Base-by-base conservation (phyloP, 2,888 invertebrate genomes). In the Isotomurus palustris region DNA sequence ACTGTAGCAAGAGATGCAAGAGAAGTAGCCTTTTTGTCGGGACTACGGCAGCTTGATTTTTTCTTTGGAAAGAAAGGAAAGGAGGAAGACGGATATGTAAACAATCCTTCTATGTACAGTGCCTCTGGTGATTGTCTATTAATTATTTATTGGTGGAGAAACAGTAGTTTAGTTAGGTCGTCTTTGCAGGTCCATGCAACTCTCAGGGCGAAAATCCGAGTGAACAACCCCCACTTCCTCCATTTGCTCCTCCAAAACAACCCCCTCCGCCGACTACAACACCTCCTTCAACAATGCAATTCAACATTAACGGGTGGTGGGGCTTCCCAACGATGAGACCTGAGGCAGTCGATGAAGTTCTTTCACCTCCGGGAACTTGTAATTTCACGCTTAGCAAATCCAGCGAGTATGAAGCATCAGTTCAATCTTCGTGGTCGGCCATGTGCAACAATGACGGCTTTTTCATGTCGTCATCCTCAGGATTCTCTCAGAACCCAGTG, bases 11-110 rank as follows among this genome's bases (percentile, higher is more conserved):
- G 24, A 2, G 17, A 28, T 35, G 35, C 53, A 2, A 45, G 35
- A 36, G 45, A 44, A 21, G 4, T 53, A 24, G 53, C 53, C 3
- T 53, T 25, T 45, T 8, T 10, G 12, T 19, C 32, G 19, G 53
- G 27, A n/a, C 17, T 53, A 2, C 24, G 36, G 36, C 44, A 41
- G 21, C n/a, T 53, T 5, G 22, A 43, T 4, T 43, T 43, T 43
- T 24, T 43, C 12, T 43, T 43, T 43, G 43, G 43, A 4, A 43
- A 43, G 24, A 22, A 5, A 22, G 43, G 43, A 19, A 24, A 43
- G 24, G 3, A 4, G 5, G 24, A 22, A 19, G 22, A 22, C 12
- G 43, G 43, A 19, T 43, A 22, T 43, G 21, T 8, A 22, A 43
- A 19, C 6, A 8, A 43, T 6, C 22, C 43, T 19, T 12, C 17